Base-by-base conservation (phyloP, 2,888 invertebrate genomes). In the Cataglyphis cursor region DNA sequence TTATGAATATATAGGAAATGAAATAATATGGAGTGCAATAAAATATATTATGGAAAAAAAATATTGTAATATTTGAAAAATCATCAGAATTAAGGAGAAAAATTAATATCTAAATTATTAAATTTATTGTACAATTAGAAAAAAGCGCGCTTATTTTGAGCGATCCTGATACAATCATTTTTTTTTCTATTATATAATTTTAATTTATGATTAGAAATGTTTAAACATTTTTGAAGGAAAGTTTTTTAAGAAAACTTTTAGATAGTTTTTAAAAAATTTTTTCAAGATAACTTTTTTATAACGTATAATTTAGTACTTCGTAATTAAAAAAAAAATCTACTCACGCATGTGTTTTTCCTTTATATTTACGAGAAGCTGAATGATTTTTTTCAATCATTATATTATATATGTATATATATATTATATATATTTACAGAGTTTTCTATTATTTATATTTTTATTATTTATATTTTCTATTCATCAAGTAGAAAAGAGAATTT, bases 401-500 rank as follows among this genome's bases (percentile, higher is more conserved):
- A n/a, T n/a, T 51, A 51, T 6, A 44, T 15, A 18, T 51, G n/a
- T 51, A 48, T 18, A 48, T 48, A 6, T 48, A 31, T 31, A 31
- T 31, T 31, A 31, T 31, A 28, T n/a, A 28, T 28, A 28, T 28
- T 48, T 48, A 18, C 6, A 48, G 48, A 48, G 6, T 48, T 48
- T 48, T 48, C 4, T 51, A 15, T 35, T 44, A 70, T 21, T 70
- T 51, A 51, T 59, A 72, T 15, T 18, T 38, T 15, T 51, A 15
- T 35, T 44, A 70, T 21, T 70, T 51, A 51, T 59, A 72, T 15
- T 18, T 38, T 15, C 31, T 31, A 28, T 68, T 18, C 38, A 61
- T 38, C 24, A 10, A 24, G 3, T n/a, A n/a, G 41, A 51, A 51
- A 28, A n/a, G 1, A 38, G 38, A n/a, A 51, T 31, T 54, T 24